A percentile compares a stretch with the other conserved stretches of the same genome.
Conservation (phyloP, 2,888 invertebrate genomes). For the Thera britannica region DNA sequence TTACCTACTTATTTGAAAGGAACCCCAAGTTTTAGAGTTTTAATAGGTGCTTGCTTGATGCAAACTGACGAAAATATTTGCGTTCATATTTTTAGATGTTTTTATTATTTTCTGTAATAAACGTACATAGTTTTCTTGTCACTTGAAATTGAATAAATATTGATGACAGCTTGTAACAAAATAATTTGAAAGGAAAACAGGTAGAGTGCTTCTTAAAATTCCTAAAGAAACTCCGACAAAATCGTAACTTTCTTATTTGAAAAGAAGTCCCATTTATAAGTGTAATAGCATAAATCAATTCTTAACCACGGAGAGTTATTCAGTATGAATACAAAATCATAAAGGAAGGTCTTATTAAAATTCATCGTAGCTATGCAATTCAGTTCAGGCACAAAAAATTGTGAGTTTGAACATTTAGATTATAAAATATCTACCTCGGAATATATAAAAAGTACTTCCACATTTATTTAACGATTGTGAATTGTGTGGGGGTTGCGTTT, state of each 20-base stretch:
- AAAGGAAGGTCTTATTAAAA: constrained; percentile 63
- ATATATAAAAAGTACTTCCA: too few relatives aligned
- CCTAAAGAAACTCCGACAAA: constrained; percentile 35
- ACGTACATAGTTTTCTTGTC: not conserved
- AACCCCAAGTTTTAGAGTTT: not conserved
- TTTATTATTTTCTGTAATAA: not conserved
- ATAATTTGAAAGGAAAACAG: constrained; percentile 17
- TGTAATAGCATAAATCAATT: constrained; percentile 69
- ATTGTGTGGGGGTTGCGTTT: too few relatives aligned
- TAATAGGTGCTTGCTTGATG: not conserved
- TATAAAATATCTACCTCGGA: constrained; percentile 44
- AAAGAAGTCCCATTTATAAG: constrained; percentile 57
- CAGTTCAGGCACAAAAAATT: constrained; percentile 55
- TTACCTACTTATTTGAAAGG: not conserved
- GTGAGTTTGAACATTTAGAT: constrained; percentile 49
- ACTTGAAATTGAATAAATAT: constrained; percentile 1
- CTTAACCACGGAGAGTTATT: constrained; percentile 57
- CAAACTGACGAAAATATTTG: not conserved
- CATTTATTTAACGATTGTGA: too few relatives aligned
- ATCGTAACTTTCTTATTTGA: constrained; percentile 50
- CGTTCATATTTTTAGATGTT: not conserved
- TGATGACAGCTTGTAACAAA: constrained; percentile 1
- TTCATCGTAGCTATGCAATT: constrained; percentile 62
- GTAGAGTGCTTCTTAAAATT: constrained; percentile 35
- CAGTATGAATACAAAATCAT: constrained; percentile 64